Conservation (phyloP, 2,888 invertebrate genomes). For the Helicoverpa assulta region DNA sequence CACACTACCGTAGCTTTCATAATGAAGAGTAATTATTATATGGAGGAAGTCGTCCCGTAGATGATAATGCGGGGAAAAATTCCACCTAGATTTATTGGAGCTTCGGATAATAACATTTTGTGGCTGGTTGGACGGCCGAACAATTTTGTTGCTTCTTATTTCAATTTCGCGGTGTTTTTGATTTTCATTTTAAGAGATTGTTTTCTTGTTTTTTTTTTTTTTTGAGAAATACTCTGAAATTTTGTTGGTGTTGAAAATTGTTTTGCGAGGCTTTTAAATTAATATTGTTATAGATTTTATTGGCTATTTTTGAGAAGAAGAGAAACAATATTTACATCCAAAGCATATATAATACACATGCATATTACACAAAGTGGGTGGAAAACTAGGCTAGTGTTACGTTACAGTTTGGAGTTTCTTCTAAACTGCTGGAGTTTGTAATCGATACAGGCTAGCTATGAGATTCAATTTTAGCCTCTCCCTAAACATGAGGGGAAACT, state of each 20-base stretch:
- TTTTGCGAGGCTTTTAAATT: no score
- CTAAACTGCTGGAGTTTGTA: slow-evolving; percentile 21
- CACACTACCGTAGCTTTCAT: slow-evolving; percentile 66
- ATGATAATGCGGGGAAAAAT: slow-evolving; percentile 59
- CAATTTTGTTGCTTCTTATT: slow-evolving; percentile 32
- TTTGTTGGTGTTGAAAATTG: not conserved
- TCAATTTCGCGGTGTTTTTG: slow-evolving; percentile 30
- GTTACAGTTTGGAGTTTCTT: slow-evolving; percentile 11
- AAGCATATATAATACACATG: not conserved
- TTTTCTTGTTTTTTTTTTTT: slow-evolving; percentile 1
- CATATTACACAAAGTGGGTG: not conserved
- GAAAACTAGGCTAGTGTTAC: slow-evolving; percentile 16
- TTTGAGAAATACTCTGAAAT: slow-evolving; percentile 7
- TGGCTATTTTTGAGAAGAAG: not conserved
- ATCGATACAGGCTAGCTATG: slow-evolving; percentile 19
- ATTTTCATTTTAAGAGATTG: slow-evolving; percentile 23
- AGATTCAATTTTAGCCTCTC: slow-evolving; percentile 38
- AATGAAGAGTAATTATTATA: slow-evolving; percentile 74
- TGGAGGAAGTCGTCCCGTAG: slow-evolving; percentile 65
- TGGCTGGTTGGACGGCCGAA: slow-evolving; percentile 38
- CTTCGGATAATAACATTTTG: slow-evolving; percentile 51
- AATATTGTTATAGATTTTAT: not conserved
- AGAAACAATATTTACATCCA: not conserved
- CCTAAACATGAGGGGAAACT: slow-evolving; percentile 41
- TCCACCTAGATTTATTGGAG: slow-evolving; percentile 49